Percentiles rank a stretch among this genome's conserved stretches.
Conservation (phyloP, 2,797 vertebrate species). For the Mergus octosetaceus region DNA sequence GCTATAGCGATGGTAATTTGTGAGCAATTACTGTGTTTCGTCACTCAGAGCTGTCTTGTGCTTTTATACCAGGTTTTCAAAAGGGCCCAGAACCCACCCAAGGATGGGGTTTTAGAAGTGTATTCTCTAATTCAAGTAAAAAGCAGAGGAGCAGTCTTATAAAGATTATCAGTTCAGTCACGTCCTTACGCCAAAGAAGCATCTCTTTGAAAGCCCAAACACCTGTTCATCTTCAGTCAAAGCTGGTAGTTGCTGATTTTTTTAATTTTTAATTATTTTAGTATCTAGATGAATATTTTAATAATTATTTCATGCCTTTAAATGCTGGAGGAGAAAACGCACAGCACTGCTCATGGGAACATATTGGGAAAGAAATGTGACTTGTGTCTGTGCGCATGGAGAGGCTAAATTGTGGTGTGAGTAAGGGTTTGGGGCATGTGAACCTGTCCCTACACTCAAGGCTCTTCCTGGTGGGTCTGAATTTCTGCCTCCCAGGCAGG, state of each 20-base stretch:
- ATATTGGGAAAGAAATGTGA: background rate
- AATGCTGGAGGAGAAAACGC: background rate
- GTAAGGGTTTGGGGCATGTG: background rate
- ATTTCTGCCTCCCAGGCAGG: background rate
- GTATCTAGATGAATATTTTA: background rate
- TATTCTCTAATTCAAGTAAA: background rate
- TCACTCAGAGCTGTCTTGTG: background rate
- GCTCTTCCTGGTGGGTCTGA: background rate
- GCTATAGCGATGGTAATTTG: rapidly evolving
- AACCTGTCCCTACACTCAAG: background rate
- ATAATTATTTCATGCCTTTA: background rate
- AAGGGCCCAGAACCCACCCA: background rate
- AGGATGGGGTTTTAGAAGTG: background rate
- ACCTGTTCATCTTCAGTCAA: background rate
- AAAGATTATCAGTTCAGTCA: background rate
- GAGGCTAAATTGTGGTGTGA: slow-evolving; percentile 32
- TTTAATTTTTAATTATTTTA: background rate
- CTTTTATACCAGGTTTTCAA: background rate
- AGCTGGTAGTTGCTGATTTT: background rate
- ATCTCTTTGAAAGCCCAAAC: background rate
- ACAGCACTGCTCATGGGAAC: background rate
- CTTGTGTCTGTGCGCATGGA: background rate
- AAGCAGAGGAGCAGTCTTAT: background rate
- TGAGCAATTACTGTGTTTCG: background rate
- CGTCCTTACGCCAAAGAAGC: background rate